Base-by-base conservation (phyloP, 2,797 vertebrate genomes). In the Mormyrus hasselquistii region DNA sequence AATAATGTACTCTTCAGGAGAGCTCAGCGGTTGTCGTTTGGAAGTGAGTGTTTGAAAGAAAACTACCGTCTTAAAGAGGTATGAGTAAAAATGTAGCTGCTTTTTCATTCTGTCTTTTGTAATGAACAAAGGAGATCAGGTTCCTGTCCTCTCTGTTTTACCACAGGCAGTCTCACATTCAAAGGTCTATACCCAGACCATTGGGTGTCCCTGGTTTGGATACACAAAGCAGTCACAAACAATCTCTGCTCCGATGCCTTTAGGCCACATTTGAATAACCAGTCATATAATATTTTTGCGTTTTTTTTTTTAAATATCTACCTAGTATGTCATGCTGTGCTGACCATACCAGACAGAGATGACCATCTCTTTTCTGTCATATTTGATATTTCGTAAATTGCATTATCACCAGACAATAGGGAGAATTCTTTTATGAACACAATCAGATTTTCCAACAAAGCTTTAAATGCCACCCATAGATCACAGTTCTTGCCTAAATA, bases 401-500 rank as follows among this genome's bases (percentile, higher is more conserved):
- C 76, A 82, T 47, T 82, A 84, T 84, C 41, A 50, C 7, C 44
- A 50, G 44, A 50, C 44, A 50, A 84, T n/a, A 25, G 82, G 82
- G 82, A 50, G 9, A 25, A n/a, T 84, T 50, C 82, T 50, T n/a
- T 84, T 50, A 50, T 84, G 82, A 22, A 84, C 41, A 22, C 82
- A 47, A 84, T 84, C 82, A 84, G 82, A 84, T 84, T 44, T 84
- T 44, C 44, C 16, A 84, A 50, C 82, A 84, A 84, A 84, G 82
- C 41, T 50, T 84, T 84, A 84, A 84, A 84, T 84, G 82, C 22
- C 82, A 84, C 82, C 47, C 82, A 84, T 84, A 84, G 25, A 84
- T 84, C n/a, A 22, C 47, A 22, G 9, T 22, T 25, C 82, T 22
- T 49, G 82, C 47, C 82, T 22, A 84, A 84, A 50, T 84, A 44